Percentiles rank a stretch among this genome's conserved stretches.
Evolutionary conservation across 2,113 vertebrate species (phyloP).

Genomic region (Sander lucioperca): DNA sequence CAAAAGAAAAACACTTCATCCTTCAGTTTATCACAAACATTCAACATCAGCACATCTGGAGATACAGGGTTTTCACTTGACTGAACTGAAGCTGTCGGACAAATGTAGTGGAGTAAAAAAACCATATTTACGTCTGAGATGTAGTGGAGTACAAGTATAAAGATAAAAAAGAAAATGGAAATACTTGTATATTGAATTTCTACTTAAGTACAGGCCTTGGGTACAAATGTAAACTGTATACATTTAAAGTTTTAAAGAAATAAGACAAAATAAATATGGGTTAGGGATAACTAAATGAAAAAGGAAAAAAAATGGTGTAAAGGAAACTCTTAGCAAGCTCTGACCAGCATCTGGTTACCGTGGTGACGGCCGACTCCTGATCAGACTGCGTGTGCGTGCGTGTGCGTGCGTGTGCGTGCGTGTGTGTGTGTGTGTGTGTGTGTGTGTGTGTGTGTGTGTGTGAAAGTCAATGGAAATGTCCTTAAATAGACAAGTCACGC

Average conservation of each 20-base stretch:
- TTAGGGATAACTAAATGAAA: background rate
- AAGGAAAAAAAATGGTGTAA: background rate
- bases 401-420: background rate
- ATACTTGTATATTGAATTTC: no score
- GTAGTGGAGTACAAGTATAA: no score
- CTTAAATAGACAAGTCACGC: slow-evolving; percentile 70
- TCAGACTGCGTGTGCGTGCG: slow-evolving; percentile 12
- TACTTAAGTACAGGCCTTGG: no score
- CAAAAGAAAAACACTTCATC: no score
- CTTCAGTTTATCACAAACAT: no score
- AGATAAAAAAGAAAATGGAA: no score
- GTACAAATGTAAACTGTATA: background rate
- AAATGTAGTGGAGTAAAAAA: no score
- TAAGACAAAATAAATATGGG: background rate
- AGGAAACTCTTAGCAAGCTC: background rate
- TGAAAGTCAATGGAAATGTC: slow-evolving; percentile 59
- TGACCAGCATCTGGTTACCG: slow-evolving; percentile 52
- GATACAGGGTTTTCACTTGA: no score
- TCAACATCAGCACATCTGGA: no score
- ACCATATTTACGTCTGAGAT: no score
- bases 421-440: no score
- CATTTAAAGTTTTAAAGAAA: background rate
- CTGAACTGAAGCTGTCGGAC: no score
- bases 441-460: background rate
- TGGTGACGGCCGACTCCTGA: slow-evolving; percentile 30